These are phyloP conservation scores for Pseudanteris insignis DNA, from an alignment of 2,888 invertebrate species.

Conservation along the genomic window DNA sequence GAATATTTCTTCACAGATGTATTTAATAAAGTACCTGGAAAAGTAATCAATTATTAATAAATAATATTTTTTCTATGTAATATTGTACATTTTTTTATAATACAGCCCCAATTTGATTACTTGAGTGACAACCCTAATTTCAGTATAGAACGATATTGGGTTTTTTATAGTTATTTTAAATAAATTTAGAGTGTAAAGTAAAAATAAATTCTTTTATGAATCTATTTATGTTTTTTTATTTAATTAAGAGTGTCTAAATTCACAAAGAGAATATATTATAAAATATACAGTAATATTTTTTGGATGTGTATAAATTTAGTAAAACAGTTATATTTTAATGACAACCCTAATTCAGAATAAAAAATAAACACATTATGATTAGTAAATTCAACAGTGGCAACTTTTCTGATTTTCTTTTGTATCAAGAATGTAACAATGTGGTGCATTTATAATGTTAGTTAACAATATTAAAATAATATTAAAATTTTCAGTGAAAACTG, in stretches of 20 bases:
- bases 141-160: conserved; percentile 23
- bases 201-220: no score
- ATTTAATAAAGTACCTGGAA: conserved; percentile 42
- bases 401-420: no score
- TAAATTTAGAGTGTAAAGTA: no score
- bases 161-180: background rate
- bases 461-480: background rate
- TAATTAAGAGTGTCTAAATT: no score
- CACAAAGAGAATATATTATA: no score
- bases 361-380: conserved; percentile 12
- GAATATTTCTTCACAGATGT: conserved; percentile 43
- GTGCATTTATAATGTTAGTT: conserved; percentile 18
- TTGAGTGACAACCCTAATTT: conserved; percentile 36
- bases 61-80: conserved; percentile 20
- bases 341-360: conserved; percentile 33
- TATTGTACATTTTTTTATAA: conserved; percentile 13
- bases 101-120: conserved; percentile 21
- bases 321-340: conserved; percentile 16
- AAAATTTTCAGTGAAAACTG: background rate
- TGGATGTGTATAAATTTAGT: no score
- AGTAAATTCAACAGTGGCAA: conserved; percentile 3
- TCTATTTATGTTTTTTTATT: background rate
- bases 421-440: no score
- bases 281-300: conserved; percentile 32
- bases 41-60: conserved; percentile 42